Evolutionary conservation across 2,113 vertebrate species (phyloP), one percentile per base, ranked within the genome.

Genomic region (Hydrolagus affinis): DNA sequence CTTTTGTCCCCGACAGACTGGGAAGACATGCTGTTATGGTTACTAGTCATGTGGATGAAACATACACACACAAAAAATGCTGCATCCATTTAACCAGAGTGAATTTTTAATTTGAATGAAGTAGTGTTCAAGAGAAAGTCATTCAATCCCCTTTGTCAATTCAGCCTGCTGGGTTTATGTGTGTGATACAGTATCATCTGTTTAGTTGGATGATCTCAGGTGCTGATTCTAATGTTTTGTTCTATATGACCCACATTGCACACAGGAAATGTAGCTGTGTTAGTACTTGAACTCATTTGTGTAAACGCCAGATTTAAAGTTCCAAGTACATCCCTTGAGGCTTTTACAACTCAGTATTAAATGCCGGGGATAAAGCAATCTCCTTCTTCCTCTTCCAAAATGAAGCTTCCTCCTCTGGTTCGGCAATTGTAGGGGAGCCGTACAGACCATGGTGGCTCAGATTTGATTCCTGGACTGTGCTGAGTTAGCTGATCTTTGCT

Each of bases 21-120:
- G 12, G 25, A 28, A 80, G 75, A 14, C 62, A 25, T 9, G 10
- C 30, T 32, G 25, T 83, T 83, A 68, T 8, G 11, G 25, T 30
- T 30, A 32, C 60, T 21, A 32, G 19, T 83, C 62, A 66, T 83
- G 9, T 4, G 11, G 62, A 44, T 44, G 44, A 83, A 32, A 66
- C 14, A 19, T 19, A 32, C 6, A 4, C 19, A 74, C 60, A 9
- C 19, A 83, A 83, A 64, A 83, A 66, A 30, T 32, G 60, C 28
- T 83, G 78, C 62, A 68, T 66, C 60, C 25, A 83, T 68, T 83
- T 64, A 83, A 66, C 25, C 25, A 66, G 28, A 83, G 17, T 83
- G 25, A 19, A 23, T n/a, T 75, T 32, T 19, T 32, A 32, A 32
- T 56, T 9, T 66, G 32, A 28, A 68, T 32, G 78, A 83, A 83